Percentiles rank a stretch among this genome's conserved stretches.
phyloP scores from a whole-genome alignment of 2,888 invertebrate species.

The Caenorhabditis japonica region DNA sequence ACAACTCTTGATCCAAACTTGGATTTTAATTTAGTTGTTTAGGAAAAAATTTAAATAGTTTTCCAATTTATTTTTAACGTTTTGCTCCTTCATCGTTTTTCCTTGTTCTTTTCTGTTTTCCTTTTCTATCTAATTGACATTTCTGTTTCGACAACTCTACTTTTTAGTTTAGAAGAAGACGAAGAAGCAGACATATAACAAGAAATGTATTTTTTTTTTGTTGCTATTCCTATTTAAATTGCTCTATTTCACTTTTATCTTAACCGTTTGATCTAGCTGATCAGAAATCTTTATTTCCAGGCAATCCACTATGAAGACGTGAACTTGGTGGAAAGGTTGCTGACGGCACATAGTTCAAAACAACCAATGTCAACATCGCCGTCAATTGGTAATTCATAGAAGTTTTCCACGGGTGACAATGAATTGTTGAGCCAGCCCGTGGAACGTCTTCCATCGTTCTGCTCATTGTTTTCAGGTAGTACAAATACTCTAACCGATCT shows the following conservation, averaged over 20 bases:
- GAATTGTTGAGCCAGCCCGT: conserved; percentile 40
- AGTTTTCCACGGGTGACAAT: conserved; percentile 14
- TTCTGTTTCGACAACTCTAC: too few species aligned
- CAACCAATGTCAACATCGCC: conserved; percentile 75
- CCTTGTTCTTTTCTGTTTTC: conserved; percentile 5
- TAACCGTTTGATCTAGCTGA: conserved; percentile 1
- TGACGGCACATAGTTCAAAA: conserved; percentile 70
- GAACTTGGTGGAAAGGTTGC: conserved; percentile 71
- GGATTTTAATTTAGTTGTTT: too few species aligned
- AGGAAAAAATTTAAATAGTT: too few species aligned
- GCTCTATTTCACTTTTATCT: conserved; percentile 11
- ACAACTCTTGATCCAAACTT: too few species aligned
- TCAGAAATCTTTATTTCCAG: conserved; percentile 49
- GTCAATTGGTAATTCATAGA: conserved; percentile 64
- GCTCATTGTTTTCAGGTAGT: conserved; percentile 58
- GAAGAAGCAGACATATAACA: conserved; percentile 8
- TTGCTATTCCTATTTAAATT: conserved; percentile 24
- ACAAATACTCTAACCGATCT: conserved; percentile 76
- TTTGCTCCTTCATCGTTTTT: conserved; percentile 7
- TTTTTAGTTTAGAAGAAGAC: conserved; percentile 8
- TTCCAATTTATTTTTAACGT: conserved; percentile 8
- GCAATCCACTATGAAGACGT: conserved; percentile 76
- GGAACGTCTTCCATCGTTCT: not conserved
- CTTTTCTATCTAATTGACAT: conserved; percentile 35
- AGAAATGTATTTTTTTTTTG: conserved; percentile 21